Evolutionary conservation across 2,797 vertebrate species (phyloP).

Genomic region (Danio albolineatus): DNA sequence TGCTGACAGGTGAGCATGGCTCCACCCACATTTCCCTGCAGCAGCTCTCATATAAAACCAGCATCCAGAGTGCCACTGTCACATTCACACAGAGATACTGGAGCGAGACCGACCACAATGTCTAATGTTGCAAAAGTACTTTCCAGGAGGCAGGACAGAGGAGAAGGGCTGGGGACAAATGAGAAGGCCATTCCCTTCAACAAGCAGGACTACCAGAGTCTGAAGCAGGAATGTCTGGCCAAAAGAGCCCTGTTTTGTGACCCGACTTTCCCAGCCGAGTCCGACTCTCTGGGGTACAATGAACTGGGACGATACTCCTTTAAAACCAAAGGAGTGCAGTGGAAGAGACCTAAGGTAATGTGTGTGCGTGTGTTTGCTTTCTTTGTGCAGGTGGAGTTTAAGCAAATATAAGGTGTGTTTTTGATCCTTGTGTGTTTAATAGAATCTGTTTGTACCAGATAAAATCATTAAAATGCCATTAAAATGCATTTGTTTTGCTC

Average conservation of each 20-base stretch:
- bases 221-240: slow-evolving; percentile 75
- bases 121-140: slow-evolving; percentile 65
- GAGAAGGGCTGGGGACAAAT: slow-evolving; percentile 74
- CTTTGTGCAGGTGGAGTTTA: slow-evolving; percentile 17
- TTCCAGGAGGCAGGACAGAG: slow-evolving; percentile 69
- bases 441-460: not conserved
- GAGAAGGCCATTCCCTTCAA: slow-evolving; percentile 72
- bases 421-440: not conserved
- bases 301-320: slow-evolving; percentile 82
- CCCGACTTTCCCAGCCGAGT: slow-evolving; percentile 78
- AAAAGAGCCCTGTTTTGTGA: slow-evolving; percentile 81
- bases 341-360: slow-evolving; percentile 82
- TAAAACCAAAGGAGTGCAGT: slow-evolving; percentile 76
- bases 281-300: slow-evolving; percentile 83
- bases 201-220: slow-evolving; percentile 81
- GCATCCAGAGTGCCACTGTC: not conserved
- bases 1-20: slow-evolving; percentile 10
- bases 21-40: slow-evolving; percentile 9
- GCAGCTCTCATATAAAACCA: not conserved
- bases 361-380: not conserved
- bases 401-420: not conserved
- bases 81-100: not conserved
- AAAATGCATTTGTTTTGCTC: too few relatives aligned
- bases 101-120: slow-evolving; percentile 58
- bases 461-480: not conserved